Base-by-base conservation (phyloP, 2,888 invertebrate genomes). In the Nezara viridula region DNA sequence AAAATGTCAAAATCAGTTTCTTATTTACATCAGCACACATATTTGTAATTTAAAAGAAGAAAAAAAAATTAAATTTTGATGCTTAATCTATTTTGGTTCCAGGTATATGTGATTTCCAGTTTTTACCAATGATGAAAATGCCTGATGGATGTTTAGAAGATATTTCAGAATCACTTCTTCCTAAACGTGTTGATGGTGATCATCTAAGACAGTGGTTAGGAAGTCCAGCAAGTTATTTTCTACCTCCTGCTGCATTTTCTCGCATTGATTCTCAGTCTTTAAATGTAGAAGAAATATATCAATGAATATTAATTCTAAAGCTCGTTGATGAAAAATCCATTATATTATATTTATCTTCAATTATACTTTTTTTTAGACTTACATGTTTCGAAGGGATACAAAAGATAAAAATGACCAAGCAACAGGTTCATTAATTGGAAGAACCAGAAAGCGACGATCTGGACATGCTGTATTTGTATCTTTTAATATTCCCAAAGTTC, bases 41-140 rank as follows among this genome's bases (percentile, higher is more conserved):
- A n/a, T n/a, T n/a, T n/a, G n/a, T n/a, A n/a, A n/a, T n/a, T n/a
- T n/a, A n/a, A n/a, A n/a, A n/a, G n/a, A n/a, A n/a, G n/a, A n/a
- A n/a, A n/a, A n/a, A n/a, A n/a, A n/a, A n/a, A n/a, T 55, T 6
- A 5, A 55, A 50, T 19, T 3, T 3, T 27, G 27, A 14, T 14
- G 4, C 16, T 16, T 27, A 5, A 14, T 60, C 5, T 16, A n/a
- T 24, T 44, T 86, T 86, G 14, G 12, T 93, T 94, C 52, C 92
- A 98, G 98, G 95, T 91, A 93, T 98, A 92, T 96, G 96, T 92
- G 99, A 99, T 93, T 99, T 97, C 93, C 98, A 99, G 93, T 99
- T 96, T 92, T 93, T 99, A 90, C 98, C 99, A 2, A 93, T 98
- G 91, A 93, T 91, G 88, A 92, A 91, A 52, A 91, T 92, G 37